These are phyloP conservation scores for Pogona vitticeps DNA, from an alignment of 2,113 vertebrate species.

Conservation along the genomic window DNA sequence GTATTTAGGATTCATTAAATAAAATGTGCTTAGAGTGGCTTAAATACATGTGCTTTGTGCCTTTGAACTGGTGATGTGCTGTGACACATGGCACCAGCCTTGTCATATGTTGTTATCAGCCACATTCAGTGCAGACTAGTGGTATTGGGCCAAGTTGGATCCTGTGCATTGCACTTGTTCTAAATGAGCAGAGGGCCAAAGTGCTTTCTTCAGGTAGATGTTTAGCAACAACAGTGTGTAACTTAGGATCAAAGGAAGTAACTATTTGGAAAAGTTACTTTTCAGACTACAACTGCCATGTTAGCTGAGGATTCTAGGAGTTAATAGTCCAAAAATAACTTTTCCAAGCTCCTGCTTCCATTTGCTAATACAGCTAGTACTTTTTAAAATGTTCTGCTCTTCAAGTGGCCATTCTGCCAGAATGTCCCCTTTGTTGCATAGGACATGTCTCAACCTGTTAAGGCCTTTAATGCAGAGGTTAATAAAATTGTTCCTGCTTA, in stretches of 20 bases:
- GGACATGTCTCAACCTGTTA: no score
- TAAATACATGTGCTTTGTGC: not conserved
- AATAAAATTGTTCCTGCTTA: not conserved
- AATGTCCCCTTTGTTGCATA: no score
- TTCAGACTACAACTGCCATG: no score
- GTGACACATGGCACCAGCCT: not conserved
- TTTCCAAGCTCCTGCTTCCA: not conserved
- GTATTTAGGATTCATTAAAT: not conserved
- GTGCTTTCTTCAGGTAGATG: not conserved
- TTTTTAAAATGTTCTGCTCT: not conserved
- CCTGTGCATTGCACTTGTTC: not conserved
- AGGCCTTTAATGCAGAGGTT: no score
- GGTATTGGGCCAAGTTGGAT: not conserved
- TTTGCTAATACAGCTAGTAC: not conserved
- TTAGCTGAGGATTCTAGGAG: no score
- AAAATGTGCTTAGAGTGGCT: not conserved
- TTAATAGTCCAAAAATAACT: no score
- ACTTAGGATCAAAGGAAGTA: not conserved
- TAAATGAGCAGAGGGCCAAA: not conserved
- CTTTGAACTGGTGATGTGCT: not conserved
- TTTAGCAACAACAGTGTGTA: not conserved
- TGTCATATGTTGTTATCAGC: not conserved
- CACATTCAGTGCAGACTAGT: not conserved
- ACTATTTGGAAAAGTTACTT: not conserved
- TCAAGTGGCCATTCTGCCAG: no score